Evolutionary conservation across 92 coral and sea anemone genomes (phyloP), one percentile per base, ranked within the genome.

Genomic region (Bergia puertoricense): DNA sequence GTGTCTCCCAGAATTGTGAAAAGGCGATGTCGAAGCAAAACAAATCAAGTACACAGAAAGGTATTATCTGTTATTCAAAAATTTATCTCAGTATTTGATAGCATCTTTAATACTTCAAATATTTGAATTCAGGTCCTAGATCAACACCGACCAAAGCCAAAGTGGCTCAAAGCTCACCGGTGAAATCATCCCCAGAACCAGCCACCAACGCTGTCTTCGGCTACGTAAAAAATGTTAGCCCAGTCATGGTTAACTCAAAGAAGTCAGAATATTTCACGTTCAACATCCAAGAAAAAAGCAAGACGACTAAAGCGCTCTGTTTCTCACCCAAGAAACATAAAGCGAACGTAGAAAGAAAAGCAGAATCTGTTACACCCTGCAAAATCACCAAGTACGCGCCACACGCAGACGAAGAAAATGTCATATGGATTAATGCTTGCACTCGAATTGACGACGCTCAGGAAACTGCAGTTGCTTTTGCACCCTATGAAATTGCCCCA

Each of bases 271-370:
- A 89, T 71, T 92, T 92, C 79, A 85, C 91, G 77, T 92, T 89
- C 82, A 87, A 71, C 66, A 79, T 92, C 54, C 94, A 92, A 81
- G 90, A 92, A 65, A 89, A 92, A 77, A 88, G 86, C 82, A 76
- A 87, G 66, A 46, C 88, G 59, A 90, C 81, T 38, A 90, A 86
- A 90, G 92, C 94, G 30, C 56, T 30, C 30, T 91, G 57, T 85
- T 92, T 92, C 86, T 86, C 88, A 36, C 94, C 90, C 10, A 90
- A 81, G 44, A 90, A 90, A 82, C 94, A 90, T 71, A 90, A 92
- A 84, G 38, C 73, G 37, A 90, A 68, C 36, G 92, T 92, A 11
- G 92, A 89, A 88, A 74, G 82, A 54, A 92, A 89, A 81, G 92
- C 90, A 0, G 94, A 92, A 86, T 89, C 92, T 84, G 72, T 75